Conservation (phyloP, 2,888 invertebrate genomes). For the Meta bourneti region DNA sequence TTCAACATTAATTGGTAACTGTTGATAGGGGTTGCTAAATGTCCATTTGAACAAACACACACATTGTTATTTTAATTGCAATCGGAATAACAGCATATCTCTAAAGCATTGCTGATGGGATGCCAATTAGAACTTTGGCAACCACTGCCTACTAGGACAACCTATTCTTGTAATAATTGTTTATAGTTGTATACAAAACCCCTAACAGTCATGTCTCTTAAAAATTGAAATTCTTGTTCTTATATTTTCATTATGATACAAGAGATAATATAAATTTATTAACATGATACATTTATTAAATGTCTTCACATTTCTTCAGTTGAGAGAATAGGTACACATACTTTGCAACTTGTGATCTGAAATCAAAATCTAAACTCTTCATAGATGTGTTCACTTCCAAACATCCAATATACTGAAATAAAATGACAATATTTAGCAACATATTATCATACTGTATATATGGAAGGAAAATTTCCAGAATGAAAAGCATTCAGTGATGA, state of each 20-base stretch:
- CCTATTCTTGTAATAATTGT: background rate
- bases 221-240: background rate
- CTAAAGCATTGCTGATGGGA: too few relatives aligned
- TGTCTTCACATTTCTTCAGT: background rate
- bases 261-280: background rate
- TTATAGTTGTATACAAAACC: background rate
- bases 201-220: too few relatives aligned
- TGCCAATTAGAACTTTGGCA: too few relatives aligned
- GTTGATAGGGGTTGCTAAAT: too few relatives aligned
- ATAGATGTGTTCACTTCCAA: slow-evolving; percentile 97
- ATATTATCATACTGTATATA: background rate
- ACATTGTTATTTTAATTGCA: too few relatives aligned
- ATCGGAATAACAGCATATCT: too few relatives aligned
- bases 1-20: too few relatives aligned
- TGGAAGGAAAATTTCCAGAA: too few relatives aligned
- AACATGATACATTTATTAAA: background rate
- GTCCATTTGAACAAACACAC: too few relatives aligned
- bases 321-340: slow-evolving; percentile 83
- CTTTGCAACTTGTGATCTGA: slow-evolving; percentile 97
- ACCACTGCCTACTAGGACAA: background rate
- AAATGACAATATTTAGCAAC: background rate
- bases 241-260: background rate
- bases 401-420: slow-evolving; percentile 93
- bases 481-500: too few relatives aligned
- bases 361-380: slow-evolving; percentile 97